These are phyloP conservation scores for Calephelis nemesis DNA, from an alignment of 1,140 invertebrate species.

Conservation along the genomic window DNA sequence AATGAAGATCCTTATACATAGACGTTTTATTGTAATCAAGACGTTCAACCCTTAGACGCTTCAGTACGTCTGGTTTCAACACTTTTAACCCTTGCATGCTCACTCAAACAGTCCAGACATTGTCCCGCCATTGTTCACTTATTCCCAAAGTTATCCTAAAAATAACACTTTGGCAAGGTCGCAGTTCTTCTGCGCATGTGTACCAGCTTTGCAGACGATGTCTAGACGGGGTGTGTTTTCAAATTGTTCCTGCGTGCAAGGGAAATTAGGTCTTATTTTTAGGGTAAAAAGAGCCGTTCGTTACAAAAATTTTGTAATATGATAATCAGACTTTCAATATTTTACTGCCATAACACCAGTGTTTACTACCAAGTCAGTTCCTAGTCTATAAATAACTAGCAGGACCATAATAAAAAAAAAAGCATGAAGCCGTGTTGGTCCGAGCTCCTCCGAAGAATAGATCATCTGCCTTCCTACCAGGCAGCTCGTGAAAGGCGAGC, in stretches of 20 bases:
- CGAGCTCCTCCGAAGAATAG: too few relatives aligned
- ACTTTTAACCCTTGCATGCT: neutral
- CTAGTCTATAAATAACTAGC: too few relatives aligned
- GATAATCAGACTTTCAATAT: too few relatives aligned
- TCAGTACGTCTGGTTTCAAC: neutral
- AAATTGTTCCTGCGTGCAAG: neutral
- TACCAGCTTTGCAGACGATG: slow-evolving; percentile 40
- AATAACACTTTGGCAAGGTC: slow-evolving; percentile 25
- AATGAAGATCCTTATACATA: neutral
- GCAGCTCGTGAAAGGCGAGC: too few relatives aligned
- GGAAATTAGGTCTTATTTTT: neutral
- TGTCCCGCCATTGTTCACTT: slow-evolving; percentile 7
- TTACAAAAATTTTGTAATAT: too few relatives aligned
- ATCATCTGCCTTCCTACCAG: too few relatives aligned
- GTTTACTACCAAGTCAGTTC: too few relatives aligned
- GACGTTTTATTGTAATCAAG: neutral
- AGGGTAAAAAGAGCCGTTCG: neutral
- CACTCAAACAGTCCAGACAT: neutral
- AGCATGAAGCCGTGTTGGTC: too few relatives aligned
- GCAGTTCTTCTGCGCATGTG: slow-evolving; percentile 42
- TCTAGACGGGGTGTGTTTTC: slow-evolving; percentile 50
- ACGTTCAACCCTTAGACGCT: neutral
- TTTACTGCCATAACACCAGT: too few relatives aligned
- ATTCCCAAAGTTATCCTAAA: slow-evolving; percentile 19
- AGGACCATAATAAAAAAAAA: too few relatives aligned